Conservation (phyloP, 2,888 invertebrate genomes). For the Torymus texanus region DNA sequence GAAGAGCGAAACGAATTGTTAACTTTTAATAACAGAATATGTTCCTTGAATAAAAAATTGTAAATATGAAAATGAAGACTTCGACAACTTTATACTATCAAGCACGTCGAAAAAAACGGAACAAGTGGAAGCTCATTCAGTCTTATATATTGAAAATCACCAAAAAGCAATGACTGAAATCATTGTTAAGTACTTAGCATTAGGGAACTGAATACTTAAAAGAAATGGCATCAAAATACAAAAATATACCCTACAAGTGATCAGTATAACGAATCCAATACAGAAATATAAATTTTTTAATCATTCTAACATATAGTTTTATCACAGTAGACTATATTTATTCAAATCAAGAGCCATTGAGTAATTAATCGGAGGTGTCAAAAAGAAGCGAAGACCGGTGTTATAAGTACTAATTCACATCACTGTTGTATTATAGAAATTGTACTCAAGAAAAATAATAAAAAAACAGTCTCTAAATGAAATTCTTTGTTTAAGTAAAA, state of each 20-base stretch:
- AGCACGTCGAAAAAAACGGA: constrained; percentile 12
- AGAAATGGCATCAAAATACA: not conserved
- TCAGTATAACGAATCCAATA: not conserved
- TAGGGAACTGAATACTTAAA: constrained; percentile 8
- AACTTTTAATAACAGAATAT: constrained; percentile 21
- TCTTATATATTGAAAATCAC: constrained; percentile 21
- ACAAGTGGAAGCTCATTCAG: constrained; percentile 23
- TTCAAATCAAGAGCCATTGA: constrained; percentile 12
- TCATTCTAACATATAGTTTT: too few relatives aligned
- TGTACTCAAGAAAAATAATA: constrained; percentile 45
- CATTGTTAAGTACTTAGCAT: constrained; percentile 9
- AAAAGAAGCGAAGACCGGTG: constrained; percentile 46
- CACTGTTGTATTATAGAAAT: constrained; percentile 42
- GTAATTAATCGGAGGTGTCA: constrained; percentile 40
- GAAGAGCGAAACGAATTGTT: not conserved
- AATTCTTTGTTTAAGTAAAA: constrained; percentile 3
- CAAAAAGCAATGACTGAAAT: not conserved
- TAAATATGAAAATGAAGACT: constrained; percentile 42
- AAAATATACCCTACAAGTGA: not conserved
- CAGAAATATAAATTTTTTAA: too few relatives aligned
- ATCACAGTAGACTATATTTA: not conserved
- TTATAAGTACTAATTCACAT: constrained; percentile 37
- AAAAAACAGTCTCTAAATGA: constrained; percentile 26
- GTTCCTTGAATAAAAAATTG: constrained; percentile 43
- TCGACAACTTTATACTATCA: constrained; percentile 16